Evolutionary conservation across 2,113 vertebrate genomes (phyloP), one percentile per base, ranked within the genome.

Genomic region (Oreochromis spilurus): DNA sequence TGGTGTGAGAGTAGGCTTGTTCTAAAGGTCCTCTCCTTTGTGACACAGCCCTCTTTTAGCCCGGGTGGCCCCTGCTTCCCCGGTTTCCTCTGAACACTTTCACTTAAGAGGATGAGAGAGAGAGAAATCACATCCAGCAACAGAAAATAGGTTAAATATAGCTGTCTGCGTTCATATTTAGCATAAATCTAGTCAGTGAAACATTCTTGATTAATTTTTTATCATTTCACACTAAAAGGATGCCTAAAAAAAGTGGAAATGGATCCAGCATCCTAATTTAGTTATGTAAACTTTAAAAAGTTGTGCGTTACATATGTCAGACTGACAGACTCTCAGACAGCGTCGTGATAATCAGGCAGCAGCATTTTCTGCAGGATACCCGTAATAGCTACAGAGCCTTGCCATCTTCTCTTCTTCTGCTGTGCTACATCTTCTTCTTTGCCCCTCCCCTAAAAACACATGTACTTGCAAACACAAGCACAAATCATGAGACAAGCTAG

Each of bases 21-120:
- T 88, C 62, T 78, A 54, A 72, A 62, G 77, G 82, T 53, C 58
- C 7, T 31, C 58, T 17, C 16, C 40, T 85, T 85, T 87, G 60
- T 82, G 80, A 31, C 60, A 58, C 17, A 40, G 40, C 67, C 45
- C 17, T 38, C 43, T 83, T 38, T 87, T 57, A 67, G 78, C 24
- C 29, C 54, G 81, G 87, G 90, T 92, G 85, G 90, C 87, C 82
- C 52, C 5, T 70, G 67, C 50, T 89, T 65, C 38, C 31, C 86
- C 38, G 65, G 57, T 62, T 93, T 90, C 24, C 54, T 70, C 58
- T 48, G n/a, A 45, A 50, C 26, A 40, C 13, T 79, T 84, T 84
- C 21, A 53, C 38, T 55, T 81, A 86, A 72, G 82, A 40, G 58
- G 85, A 87, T 45, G 14, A 24, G 16, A 57, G 7, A 45, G 31